Evolutionary conservation across 1,140 invertebrate species (phyloP).

Genomic region (Bombus confusus): DNA sequence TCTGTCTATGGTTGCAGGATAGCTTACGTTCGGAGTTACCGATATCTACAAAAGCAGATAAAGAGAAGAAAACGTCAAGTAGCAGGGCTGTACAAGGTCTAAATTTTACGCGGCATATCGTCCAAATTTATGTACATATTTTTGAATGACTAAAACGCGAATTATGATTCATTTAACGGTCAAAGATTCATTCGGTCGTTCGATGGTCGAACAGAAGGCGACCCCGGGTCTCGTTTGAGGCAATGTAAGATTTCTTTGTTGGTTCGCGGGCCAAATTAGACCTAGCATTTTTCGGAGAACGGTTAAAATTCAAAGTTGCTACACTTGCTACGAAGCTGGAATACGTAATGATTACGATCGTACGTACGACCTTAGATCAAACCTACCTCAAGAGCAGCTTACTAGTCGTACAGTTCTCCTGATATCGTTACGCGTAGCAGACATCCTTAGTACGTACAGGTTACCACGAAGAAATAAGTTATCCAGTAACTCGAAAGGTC

Average conservation of each 20-base stretch:
- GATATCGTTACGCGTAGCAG: not conserved
- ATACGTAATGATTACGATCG: accelerated
- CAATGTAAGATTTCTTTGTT: too few relatives aligned
- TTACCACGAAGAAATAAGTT: not conserved
- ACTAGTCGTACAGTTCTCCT: not conserved
- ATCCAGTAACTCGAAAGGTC: not conserved
- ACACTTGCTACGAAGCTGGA: too few relatives aligned
- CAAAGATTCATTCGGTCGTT: too few relatives aligned
- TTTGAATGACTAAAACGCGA: not conserved
- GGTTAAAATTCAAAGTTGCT: too few relatives aligned
- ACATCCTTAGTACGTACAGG: not conserved
- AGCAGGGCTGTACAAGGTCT: not conserved
- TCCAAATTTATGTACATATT: not conserved
- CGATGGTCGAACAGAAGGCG: too few relatives aligned
- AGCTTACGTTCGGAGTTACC: not conserved
- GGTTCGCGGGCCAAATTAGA: too few relatives aligned
- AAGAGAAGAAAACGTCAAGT: not conserved
- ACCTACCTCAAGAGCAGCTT: constrained; percentile 33
- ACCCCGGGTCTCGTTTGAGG: too few relatives aligned
- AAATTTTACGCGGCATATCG: not conserved
- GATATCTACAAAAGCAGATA: constrained; percentile 15
- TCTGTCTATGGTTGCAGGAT: constrained; percentile 13
- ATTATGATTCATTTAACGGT: not conserved
- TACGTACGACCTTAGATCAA: not conserved
- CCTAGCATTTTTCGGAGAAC: too few relatives aligned